phyloP scores from a whole-genome alignment of 2,113 vertebrate genomes.

The Argyrosomus japonicus region DNA sequence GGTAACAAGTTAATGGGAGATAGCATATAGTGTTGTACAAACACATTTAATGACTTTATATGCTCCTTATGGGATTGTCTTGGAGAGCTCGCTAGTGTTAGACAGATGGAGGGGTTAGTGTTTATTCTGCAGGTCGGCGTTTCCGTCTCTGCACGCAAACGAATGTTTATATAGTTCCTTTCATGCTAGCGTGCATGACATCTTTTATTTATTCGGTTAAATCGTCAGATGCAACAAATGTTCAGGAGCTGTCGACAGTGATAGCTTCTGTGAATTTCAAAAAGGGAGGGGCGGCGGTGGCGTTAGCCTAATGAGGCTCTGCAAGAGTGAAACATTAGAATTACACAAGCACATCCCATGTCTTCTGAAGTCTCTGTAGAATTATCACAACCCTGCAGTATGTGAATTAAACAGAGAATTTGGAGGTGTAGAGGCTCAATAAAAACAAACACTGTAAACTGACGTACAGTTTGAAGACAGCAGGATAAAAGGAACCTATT shows the following conservation, averaged over 20 bases:
- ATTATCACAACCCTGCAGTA: constrained; percentile 1
- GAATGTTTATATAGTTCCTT: constrained; percentile 25
- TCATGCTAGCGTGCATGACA: constrained; percentile 12
- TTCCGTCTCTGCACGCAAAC: constrained; percentile 34
- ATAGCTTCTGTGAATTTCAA: constrained; percentile 14
- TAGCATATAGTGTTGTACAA: constrained; percentile 35
- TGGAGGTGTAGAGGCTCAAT: constrained; percentile 9
- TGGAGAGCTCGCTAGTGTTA: constrained; percentile 11
- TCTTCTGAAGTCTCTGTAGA: constrained; percentile 17
- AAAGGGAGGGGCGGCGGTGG: no score
- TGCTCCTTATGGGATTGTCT: constrained; percentile 41
- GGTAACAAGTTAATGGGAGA: constrained; percentile 63
- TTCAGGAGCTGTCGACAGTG: constrained; percentile 14
- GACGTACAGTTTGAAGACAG: neutral
- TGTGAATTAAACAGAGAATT: constrained; percentile 5
- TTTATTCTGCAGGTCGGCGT: constrained; percentile 28
- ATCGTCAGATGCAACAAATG: constrained; percentile 11
- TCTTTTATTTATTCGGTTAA: constrained; percentile 40
- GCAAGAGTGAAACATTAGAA: constrained; percentile 22
- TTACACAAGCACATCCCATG: constrained; percentile 33
- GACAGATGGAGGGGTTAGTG: constrained; percentile 52
- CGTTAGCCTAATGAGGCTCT: constrained; percentile 25
- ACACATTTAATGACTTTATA: constrained; percentile 51
- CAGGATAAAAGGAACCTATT: neutral
- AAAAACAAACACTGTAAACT: neutral